These are phyloP conservation scores for Ageneiosus marmoratus DNA, from an alignment of 2,113 vertebrate genomes.

Conservation along the genomic window DNA sequence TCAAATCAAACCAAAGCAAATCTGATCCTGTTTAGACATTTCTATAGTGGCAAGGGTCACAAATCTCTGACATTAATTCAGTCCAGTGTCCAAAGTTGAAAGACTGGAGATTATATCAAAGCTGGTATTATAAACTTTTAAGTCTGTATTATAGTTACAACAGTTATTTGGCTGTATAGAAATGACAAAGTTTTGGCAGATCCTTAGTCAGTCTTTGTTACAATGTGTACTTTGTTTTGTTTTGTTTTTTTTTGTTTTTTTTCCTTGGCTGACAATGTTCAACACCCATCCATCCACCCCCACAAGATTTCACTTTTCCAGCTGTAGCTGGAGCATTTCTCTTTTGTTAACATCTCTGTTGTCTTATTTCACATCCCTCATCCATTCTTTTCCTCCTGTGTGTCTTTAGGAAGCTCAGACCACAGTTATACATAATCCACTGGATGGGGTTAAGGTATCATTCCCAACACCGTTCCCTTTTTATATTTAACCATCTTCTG, in stretches of 20 bases:
- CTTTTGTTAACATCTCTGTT: slow-evolving; percentile 16
- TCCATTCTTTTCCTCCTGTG: slow-evolving; percentile 38
- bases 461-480: slow-evolving; percentile 35
- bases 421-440: slow-evolving; percentile 77
- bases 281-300: slow-evolving; percentile 53
- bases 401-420: slow-evolving; percentile 73
- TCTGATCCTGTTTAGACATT: background rate
- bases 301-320: slow-evolving; percentile 47
- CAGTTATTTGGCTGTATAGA: background rate
- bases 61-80: background rate
- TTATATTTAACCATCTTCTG: slow-evolving; percentile 37
- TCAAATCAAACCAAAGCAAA: background rate
- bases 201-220: slow-evolving; percentile 5
- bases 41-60: background rate
- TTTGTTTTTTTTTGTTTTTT: slow-evolving; percentile 1
- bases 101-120: background rate
- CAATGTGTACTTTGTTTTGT: no score
- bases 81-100: background rate
- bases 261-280: slow-evolving; percentile 32
- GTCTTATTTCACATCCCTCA: slow-evolving; percentile 19
- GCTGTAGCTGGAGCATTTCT: slow-evolving; percentile 28
- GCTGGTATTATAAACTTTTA: background rate
- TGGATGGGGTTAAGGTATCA: slow-evolving; percentile 73
- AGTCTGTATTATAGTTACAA: background rate
- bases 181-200: background rate